phyloP scores from a whole-genome alignment of 2,888 invertebrate genomes.

The Miltochrista miniata region DNA sequence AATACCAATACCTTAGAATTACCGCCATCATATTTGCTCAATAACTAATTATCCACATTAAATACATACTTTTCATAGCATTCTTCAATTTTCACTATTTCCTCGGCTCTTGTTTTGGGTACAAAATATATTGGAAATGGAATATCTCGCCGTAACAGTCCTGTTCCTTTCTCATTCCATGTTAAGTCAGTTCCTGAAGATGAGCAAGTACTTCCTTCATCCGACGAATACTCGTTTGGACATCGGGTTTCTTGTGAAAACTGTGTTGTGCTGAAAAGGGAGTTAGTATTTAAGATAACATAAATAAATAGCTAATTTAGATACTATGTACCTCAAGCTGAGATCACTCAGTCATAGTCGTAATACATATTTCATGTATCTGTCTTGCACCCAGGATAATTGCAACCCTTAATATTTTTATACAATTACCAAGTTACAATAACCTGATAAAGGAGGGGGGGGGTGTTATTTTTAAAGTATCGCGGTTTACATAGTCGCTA shows the following conservation, averaged over 20 bases:
- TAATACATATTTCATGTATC: too few relatives aligned
- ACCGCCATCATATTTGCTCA: too few relatives aligned
- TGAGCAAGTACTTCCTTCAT: slow-evolving; percentile 71
- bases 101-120: slow-evolving; percentile 72
- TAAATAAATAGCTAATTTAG: too few relatives aligned
- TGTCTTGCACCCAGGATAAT: too few relatives aligned
- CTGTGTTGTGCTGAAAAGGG: slow-evolving; percentile 55
- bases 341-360: too few relatives aligned
- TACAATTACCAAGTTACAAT: too few relatives aligned
- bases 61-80: slow-evolving; percentile 80
- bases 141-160: slow-evolving; percentile 90
- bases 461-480: too few relatives aligned
- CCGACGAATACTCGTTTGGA: slow-evolving; percentile 89
- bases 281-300: neutral
- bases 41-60: neutral
- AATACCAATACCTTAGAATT: too few relatives aligned
- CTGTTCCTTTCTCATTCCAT: slow-evolving; percentile 93
- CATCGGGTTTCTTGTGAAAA: slow-evolving; percentile 89
- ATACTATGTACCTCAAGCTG: too few relatives aligned
- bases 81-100: slow-evolving; percentile 83
- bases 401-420: too few relatives aligned
- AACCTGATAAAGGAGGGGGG: too few relatives aligned
- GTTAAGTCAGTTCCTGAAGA: slow-evolving; percentile 79
- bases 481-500: too few relatives aligned
- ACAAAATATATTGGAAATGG: slow-evolving; percentile 95